Conservation (phyloP, 2,888 invertebrate species). For the Thyatira batis region DNA sequence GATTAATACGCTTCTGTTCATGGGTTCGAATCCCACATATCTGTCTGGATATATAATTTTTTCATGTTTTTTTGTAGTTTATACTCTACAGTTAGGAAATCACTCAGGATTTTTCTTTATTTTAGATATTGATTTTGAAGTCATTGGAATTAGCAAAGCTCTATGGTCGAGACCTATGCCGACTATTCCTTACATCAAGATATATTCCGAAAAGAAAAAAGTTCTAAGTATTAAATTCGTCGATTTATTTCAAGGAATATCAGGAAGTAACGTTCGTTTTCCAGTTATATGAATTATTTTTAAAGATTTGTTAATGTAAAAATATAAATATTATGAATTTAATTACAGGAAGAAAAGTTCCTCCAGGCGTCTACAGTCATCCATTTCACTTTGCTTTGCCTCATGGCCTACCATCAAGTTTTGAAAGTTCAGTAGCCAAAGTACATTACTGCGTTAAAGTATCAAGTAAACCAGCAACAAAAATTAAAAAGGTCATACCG, state of each 20-base stretch:
- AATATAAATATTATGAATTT: constrained; percentile 5
- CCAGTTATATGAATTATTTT: background rate
- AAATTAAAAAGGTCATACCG: constrained; percentile 41
- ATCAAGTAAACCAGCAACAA: constrained; percentile 49
- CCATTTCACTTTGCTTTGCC: constrained; percentile 68
- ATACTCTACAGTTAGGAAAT: too few relatives aligned
- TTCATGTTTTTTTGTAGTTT: too few relatives aligned
- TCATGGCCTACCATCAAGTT: constrained; percentile 61
- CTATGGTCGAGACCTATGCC: constrained; percentile 65
- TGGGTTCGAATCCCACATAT: too few relatives aligned
- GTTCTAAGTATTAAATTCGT: constrained; percentile 46
- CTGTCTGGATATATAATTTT: too few relatives aligned
- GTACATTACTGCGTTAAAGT: constrained; percentile 60
- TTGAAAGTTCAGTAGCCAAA: constrained; percentile 61
- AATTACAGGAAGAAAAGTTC: constrained; percentile 49
- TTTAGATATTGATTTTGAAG: constrained; percentile 61
- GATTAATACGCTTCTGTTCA: too few relatives aligned
- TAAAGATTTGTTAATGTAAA: background rate
- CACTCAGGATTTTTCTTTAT: constrained; percentile 17
- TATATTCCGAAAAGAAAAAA: constrained; percentile 61
- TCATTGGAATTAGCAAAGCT: constrained; percentile 60
- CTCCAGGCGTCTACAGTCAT: constrained; percentile 53
- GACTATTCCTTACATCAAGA: constrained; percentile 63
- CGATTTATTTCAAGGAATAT: constrained; percentile 50
- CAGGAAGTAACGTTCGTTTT: constrained; percentile 27